Conservation (phyloP, 2,797 vertebrate species). For the Danionella dracula region DNA sequence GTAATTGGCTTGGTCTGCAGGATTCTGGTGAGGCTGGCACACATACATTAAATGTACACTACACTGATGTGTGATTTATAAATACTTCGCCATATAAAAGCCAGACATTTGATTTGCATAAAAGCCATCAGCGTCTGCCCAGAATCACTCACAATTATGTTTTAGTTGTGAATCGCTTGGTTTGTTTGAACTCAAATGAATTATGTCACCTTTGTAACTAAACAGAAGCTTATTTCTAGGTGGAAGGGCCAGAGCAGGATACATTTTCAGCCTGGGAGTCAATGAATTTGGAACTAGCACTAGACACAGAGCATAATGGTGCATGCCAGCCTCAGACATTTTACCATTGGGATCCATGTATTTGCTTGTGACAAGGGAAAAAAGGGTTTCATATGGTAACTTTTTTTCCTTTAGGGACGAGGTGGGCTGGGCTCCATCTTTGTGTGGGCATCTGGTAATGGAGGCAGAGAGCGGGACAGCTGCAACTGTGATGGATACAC, state of each 20-base stretch:
- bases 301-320: too few species aligned
- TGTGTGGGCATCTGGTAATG: slow-evolving; percentile 95
- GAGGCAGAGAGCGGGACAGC: slow-evolving; percentile 91
- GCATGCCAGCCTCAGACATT: too few species aligned
- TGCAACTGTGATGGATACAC: slow-evolving; percentile 98
- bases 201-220: too few species aligned
- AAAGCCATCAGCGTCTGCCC: background rate
- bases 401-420: slow-evolving; percentile 78
- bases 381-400: too few species aligned
- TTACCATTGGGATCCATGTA: too few species aligned
- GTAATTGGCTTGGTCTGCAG: slow-evolving; percentile 16
- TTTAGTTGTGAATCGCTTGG: background rate
- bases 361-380: too few species aligned
- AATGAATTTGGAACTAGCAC: too few species aligned
- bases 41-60: background rate
- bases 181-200: too few species aligned
- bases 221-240: too few species aligned
- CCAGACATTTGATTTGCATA: slow-evolving; percentile 2
- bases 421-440: slow-evolving; percentile 90
- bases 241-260: too few species aligned
- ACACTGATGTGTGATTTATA: slow-evolving; percentile 12
- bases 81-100: background rate
- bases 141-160: background rate
- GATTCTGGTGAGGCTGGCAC: background rate
- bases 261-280: too few species aligned